Base-by-base conservation (phyloP, 2,888 invertebrate genomes). In the Cephus nigrinus region DNA sequence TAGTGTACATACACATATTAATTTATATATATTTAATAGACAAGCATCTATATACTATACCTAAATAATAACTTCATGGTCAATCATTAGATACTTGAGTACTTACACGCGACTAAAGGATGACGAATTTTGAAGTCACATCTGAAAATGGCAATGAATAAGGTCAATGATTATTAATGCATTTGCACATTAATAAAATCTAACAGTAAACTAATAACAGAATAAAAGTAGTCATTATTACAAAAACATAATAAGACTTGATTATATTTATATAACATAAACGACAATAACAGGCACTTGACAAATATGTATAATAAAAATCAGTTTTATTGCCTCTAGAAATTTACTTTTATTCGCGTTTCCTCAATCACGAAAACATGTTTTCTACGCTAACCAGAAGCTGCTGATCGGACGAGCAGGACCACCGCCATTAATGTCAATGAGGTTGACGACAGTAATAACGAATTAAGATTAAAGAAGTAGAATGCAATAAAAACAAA, bases 291-390 rank as follows among this genome's bases (percentile, higher is more conserved):
- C 55, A 55, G 55, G 2, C 55, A 55, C 23, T 55, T 55, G 23
- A 23, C 55, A 55, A 55, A 23, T 55, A 30, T 30, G 30, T 30
- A 55, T 55, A 23, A 55, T 55, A 55, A 55, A 55, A 55, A 55
- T 55, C 55, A 23, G 55, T 55, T 55, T 55, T 55, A 55, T 55
- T 23, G 55, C 55, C 55, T 55, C 55, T 23, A 55, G 55, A 55
- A 55, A 23, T 55, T 9, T 55, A 55, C 55, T 55, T 55, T 55
- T 23, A 55, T 55, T 55, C 55, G 55, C 74, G 40, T 36, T 31
- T 40, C 34, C 35, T 33, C 11, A 75, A 78, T 15, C 40, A 72
- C 73, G 76, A 84, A 82, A 84, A 84, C 84, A 84, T 84, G 84
- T 84, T 84, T 83, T 84, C 80, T 75, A 78, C 78, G 40, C 32